These are phyloP conservation scores for Anoplolepis gracilipes DNA, from an alignment of 1,140 invertebrate species.

Conservation along the genomic window DNA sequence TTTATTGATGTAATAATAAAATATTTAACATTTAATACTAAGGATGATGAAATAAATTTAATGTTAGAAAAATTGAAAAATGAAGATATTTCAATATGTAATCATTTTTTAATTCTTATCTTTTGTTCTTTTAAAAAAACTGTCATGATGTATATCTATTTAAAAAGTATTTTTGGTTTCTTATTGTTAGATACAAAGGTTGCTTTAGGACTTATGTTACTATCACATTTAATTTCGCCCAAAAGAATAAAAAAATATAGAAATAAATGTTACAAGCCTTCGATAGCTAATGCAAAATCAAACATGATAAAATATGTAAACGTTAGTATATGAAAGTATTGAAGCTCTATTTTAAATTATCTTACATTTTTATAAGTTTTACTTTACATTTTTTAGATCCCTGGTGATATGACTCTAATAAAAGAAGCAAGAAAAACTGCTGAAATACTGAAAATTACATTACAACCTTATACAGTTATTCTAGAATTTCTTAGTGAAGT, in stretches of 20 bases:
- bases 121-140: no score
- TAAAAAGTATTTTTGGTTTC: background rate
- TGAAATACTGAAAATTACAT: background rate
- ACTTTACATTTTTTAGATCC: background rate
- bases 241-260: background rate
- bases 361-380: no score
- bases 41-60: no score
- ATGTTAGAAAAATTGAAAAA: background rate
- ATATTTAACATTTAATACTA: no score
- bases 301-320: conserved; percentile 6
- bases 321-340: conserved; percentile 20
- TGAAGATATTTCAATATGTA: background rate
- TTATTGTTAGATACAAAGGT: conserved; percentile 11
- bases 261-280: background rate
- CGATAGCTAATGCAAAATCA: background rate
- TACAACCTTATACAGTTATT: background rate
- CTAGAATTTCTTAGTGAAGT: background rate
- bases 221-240: background rate
- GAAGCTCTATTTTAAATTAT: no score
- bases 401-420: background rate
- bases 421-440: background rate
- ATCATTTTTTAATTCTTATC: background rate
- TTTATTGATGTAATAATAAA: no score
- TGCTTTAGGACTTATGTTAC: conserved; percentile 12
- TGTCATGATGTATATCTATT: no score